Conservation (phyloP, 2,888 invertebrate species). For the Sepiola atlantica region DNA sequence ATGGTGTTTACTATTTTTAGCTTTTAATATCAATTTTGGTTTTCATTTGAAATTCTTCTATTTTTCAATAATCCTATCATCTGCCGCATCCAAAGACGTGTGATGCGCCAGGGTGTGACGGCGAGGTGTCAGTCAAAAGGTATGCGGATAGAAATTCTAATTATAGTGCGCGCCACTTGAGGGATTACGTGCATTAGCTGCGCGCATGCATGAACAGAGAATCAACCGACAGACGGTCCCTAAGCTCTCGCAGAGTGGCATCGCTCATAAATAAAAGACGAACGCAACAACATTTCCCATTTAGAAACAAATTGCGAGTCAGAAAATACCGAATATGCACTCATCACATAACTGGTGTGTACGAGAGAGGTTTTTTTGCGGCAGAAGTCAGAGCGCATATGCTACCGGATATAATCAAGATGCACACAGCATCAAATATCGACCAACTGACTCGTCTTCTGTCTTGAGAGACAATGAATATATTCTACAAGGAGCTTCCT, state of each 20-base stretch:
- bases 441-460: too few relatives aligned
- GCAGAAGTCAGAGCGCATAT: background rate
- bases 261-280: background rate
- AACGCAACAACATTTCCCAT: background rate
- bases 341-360: background rate
- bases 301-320: background rate
- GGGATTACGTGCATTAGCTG: background rate
- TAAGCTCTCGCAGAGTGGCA: conserved; percentile 4
- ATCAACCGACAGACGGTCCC: background rate
- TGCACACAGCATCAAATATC: too few relatives aligned
- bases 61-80: background rate
- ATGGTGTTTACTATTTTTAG: background rate
- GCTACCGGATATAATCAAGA: background rate
- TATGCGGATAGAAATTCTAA: background rate
- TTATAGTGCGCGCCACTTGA: background rate
- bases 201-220: background rate
- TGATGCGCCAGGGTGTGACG: background rate
- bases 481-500: too few relatives aligned
- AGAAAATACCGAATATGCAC: background rate
- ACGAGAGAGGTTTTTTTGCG: background rate
- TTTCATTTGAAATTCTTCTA: background rate
- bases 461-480: too few relatives aligned
- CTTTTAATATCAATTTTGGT: background rate
- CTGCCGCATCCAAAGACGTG: background rate
- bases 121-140: background rate